Base-by-base conservation (phyloP, 53 echinoderm and acorn worm genomes). In the Antedon mediterranea region DNA sequence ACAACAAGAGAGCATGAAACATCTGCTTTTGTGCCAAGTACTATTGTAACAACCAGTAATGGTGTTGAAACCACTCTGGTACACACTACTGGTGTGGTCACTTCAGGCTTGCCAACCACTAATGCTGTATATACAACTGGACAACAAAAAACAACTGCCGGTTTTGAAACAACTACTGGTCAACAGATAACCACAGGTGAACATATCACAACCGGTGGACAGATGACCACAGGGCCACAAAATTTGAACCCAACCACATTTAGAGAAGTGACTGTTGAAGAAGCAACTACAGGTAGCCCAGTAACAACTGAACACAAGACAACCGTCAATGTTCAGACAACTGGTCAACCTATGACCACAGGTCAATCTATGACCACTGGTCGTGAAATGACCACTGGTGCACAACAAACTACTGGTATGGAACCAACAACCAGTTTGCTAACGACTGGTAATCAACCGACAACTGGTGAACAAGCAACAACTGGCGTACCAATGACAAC, bases 341-440 rank as follows among this genome's bases (percentile, higher is more conserved):
- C 57, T 57, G 57, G 57, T 57, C 57, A 11, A 57, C 57, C 11
- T 18, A 57, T 57, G 11, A 57, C 23, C 57, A 57, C 57, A 15
- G 9, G 20, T 1, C 14, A 57, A 57, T 13, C 7, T 18, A 57
- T 57, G 14, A 57, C 57, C 57, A 57, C 57, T 11, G 57, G 9
- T 57, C 57, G 23, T 3, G 15, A 57, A 57, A 8, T 18, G 20
- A 57, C 57, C 57, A 57, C 57, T 57, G 57, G 81, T 30, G 30
- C 37, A 31, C 73, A 29, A 77, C 73, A 43, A 11, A 81, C 81
- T 1, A 86, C 85, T 74, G 29, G 32, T 31, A 73, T 18, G 30
- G 2, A 43, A 29, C 6, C 4, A 29, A 43, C 30, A 28, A 79
- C 71, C 71, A 32, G 71, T 79, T 33, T 71, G 34, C 32, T 32